Evolutionary conservation across 2,797 vertebrate genomes (phyloP), one percentile per base, ranked within the genome.

Genomic region (Lycodopsis pacificus): DNA sequence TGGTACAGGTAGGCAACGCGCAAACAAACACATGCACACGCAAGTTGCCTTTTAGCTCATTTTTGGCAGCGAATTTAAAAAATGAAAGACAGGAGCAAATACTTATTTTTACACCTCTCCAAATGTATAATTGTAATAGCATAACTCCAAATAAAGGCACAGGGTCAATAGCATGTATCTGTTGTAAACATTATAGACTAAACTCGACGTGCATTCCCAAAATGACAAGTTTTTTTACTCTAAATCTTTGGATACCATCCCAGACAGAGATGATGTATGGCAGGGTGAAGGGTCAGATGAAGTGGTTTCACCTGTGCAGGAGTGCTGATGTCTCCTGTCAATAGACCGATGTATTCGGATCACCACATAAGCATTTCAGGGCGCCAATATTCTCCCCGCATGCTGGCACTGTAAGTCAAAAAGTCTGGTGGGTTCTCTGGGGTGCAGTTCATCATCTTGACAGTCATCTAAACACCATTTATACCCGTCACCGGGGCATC

Each of bases 1-100:
- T 98, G 97, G 97, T 98, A 98, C 96, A 96, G 97, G 97, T 98
- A 90, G 82, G 84, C 0, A 17, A 27, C 53, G 7, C 46, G 36
- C 46, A 20, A 5, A 59, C 49, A 22, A 2, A 11, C 30, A 51
- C 3, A 58, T 6, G 11, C 51, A 36, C 7, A 9, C 2, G 13
- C 25, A 34, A 4, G 15, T 27, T 27, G 22, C 42, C 10, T 13
- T 77, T 58, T 6, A 10, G 13, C n/a, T 46, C 11, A 9, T 19
- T 14, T 14, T n/a, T 12, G 13, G 20, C 44, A 22, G 53, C 7
- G 19, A 61, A 51, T 15, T 27, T 25, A 49, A 48, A 64, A 25
- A 4, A 27, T 54, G 19, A 46, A 40, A 17, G 12, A 1, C 7
- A 25, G n/a, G 25, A 44, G 9, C 42, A 53, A 15, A 34, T 3